These are phyloP conservation scores for Pedetes capensis DNA, from an alignment of 2,113 vertebrate species.

Conservation along the genomic window DNA sequence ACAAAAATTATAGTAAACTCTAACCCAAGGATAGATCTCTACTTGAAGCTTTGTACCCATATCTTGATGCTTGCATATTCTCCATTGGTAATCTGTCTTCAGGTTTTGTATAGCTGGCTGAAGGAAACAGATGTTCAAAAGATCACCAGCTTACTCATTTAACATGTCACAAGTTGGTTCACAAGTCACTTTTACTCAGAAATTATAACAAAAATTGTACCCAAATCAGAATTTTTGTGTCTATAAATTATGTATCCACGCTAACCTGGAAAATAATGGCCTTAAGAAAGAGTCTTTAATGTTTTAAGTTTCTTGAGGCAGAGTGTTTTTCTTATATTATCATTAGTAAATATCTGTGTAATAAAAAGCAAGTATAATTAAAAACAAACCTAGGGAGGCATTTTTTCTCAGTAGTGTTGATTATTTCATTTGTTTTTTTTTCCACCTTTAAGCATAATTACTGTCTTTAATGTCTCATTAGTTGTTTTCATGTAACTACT, in stretches of 20 bases:
- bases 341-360: background rate
- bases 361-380: conserved; percentile 20
- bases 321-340: background rate
- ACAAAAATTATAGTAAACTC: background rate
- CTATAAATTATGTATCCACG: background rate
- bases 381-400: background rate
- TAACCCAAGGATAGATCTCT: background rate
- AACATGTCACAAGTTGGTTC: background rate
- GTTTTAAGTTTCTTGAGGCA: conserved; percentile 14
- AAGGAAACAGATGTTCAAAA: background rate
- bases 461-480: conserved; percentile 2
- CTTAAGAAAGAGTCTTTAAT: background rate
- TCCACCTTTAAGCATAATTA: background rate
- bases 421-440: conserved; percentile 27
- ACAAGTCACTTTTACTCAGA: conserved; percentile 14
- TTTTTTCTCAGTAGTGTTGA: background rate
- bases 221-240: background rate
- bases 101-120: background rate
- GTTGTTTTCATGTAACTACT: background rate
- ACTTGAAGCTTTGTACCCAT: background rate
- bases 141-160: background rate
- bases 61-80: background rate
- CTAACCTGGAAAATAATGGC: background rate
- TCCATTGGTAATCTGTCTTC: background rate
- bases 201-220: conserved; percentile 22